Evolutionary conservation across 2,113 vertebrate species (phyloP).

Genomic region (Chamaea fasciata): DNA sequence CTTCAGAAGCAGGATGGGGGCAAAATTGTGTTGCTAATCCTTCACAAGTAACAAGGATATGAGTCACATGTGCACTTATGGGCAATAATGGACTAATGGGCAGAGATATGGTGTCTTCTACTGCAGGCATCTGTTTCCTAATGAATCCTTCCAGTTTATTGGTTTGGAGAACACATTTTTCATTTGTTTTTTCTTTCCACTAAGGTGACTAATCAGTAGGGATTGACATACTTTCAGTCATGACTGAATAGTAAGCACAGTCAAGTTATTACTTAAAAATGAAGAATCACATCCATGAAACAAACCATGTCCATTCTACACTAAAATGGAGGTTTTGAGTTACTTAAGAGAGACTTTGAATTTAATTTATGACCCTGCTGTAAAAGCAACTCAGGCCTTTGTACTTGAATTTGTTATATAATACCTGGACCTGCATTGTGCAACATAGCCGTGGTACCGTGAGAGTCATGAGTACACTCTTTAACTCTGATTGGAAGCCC

Average conservation of each 20-base stretch:
- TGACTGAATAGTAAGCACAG: background rate
- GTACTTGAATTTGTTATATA: background rate
- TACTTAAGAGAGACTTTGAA: background rate
- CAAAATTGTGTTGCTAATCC: background rate
- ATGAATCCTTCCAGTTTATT: background rate
- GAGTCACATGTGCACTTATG: background rate
- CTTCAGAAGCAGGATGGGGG: background rate
- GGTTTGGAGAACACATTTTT: background rate
- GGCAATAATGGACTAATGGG: background rate
- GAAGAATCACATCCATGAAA: background rate
- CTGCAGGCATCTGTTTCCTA: background rate
- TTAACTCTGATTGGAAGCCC: background rate
- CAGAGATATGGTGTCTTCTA: background rate
- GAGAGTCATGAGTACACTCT: background rate
- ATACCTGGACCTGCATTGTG: background rate
- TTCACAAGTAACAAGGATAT: background rate
- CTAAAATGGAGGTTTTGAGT: background rate
- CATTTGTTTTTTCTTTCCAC: background rate
- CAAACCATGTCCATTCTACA: background rate
- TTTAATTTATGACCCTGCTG: background rate
- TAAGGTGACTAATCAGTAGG: background rate
- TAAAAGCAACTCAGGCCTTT: conserved; percentile 28
- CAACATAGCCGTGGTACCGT: background rate
- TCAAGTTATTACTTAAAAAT: background rate
- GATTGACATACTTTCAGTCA: background rate